Base-by-base conservation (phyloP, 2,888 invertebrate genomes). In the Petrophora chlorosata region DNA sequence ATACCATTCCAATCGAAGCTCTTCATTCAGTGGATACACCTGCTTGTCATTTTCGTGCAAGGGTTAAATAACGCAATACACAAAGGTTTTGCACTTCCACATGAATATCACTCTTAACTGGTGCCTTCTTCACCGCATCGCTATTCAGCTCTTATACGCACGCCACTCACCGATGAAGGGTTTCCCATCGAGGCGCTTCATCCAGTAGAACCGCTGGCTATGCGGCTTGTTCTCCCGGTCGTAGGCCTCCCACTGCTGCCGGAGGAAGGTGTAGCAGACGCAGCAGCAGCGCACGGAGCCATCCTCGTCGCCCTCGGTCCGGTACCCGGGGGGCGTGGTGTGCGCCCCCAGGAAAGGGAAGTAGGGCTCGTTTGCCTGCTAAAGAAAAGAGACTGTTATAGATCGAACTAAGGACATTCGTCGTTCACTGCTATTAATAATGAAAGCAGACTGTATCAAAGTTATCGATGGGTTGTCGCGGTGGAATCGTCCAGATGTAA, bases 281-380 rank as follows among this genome's bases (percentile, higher is more conserved):
- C 94, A 93, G 86, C 98, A 98, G 48, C 95, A 93, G 63, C 94
- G 93, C 25, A 96, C 94, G 28, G 91, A 90, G 68, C 85, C 87
- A 17, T 89, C 89, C 79, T 90, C 76, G 70, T 75, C 70, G 73
- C 78, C 71, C 54, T 85, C 71, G 62, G 92, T 84, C 30, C 92
- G 87, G 74, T 95, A 95, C n/a, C 95, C 95, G 45, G 91, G 89
- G 0, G 98, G 98, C 8, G 97, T 94, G 58, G 96, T 95, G 86
- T 98, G 98, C 10, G 95, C 94, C 67, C 96, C 96, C 74, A 98
- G 91, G 87, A 98, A 98, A 35, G 98, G 97, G 86, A 98, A 98
- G 83, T 96, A 96, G 5, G 98, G 94, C 79, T 96, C 96, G 44
- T 92, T 91, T 51, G 77, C 78, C 82, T 87, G 82, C 2, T 39